Evolutionary conservation across 53 echinoderm and acorn worm species (phyloP).

Genomic region (Apostichopus leukothele): DNA sequence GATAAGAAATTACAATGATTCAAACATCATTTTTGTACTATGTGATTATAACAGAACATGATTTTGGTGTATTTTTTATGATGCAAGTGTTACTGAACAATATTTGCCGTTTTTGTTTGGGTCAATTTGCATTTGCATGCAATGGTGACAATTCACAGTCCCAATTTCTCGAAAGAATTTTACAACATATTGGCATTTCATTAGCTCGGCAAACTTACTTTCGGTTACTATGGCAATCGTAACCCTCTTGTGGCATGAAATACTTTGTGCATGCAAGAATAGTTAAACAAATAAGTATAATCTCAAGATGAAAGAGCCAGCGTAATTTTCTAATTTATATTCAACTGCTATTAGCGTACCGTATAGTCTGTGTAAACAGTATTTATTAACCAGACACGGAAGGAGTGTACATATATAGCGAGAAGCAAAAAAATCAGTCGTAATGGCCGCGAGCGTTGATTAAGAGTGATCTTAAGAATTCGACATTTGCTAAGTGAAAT

Average conservation of each 20-base stretch:
- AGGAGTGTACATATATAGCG: not conserved
- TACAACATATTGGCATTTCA: no score
- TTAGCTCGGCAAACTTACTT: not conserved
- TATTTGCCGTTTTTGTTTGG: no score
- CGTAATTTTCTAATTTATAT: not conserved
- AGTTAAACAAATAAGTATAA: not conserved
- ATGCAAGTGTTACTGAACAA: no score
- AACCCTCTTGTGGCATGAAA: not conserved
- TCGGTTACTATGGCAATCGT: not conserved
- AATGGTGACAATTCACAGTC: no score
- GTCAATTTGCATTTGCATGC: no score
- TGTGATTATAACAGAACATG: no score
- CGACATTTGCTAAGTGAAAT: no score
- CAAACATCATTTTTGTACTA: no score
- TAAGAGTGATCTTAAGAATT: not conserved
- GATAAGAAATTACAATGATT: no score
- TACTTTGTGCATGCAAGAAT: not conserved
- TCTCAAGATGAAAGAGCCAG: not conserved
- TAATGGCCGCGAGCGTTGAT: not conserved
- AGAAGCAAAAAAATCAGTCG: not conserved
- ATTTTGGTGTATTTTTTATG: no score
- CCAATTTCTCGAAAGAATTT: no score
- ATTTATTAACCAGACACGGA: not conserved
- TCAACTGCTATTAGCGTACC: not conserved
- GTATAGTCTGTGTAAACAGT: not conserved